Conservation (phyloP, 2,888 invertebrate genomes). For the Tiphia femorata region DNA sequence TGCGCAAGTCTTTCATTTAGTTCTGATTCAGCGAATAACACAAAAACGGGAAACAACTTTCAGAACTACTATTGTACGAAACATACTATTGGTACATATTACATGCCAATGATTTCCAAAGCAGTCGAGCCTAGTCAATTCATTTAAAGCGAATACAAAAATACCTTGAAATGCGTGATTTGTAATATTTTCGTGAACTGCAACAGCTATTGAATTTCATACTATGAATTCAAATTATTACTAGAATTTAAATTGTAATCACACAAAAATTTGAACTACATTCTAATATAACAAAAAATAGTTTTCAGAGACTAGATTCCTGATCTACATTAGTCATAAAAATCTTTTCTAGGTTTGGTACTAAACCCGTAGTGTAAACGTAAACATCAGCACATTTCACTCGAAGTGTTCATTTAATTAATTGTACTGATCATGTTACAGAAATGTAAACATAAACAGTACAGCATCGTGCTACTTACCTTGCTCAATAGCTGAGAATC, state of each 20-base stretch:
- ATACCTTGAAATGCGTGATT: slow-evolving; percentile 59
- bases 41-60: too few species aligned
- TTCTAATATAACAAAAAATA: neutral
- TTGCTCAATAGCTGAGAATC: slow-evolving; percentile 81
- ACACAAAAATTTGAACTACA: neutral
- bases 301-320: too few species aligned
- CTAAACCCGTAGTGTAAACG: neutral
- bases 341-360: too few species aligned
- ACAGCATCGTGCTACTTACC: slow-evolving; percentile 64
- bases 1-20: too few species aligned
- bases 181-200: slow-evolving; percentile 54
- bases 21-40: too few species aligned
- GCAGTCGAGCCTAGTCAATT: too few species aligned
- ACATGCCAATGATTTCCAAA: slow-evolving; percentile 32
- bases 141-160: slow-evolving; percentile 50
- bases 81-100: too few species aligned
- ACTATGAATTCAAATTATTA: too few species aligned
- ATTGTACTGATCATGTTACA: neutral
- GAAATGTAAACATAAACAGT: neutral
- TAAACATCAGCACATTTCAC: neutral
- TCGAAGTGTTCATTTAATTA: neutral
- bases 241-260: neutral
- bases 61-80: too few species aligned
- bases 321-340: too few species aligned
- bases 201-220: slow-evolving; percentile 45